Base-by-base conservation (phyloP, 1,140 invertebrate species). In the Caenorhabditis brenneri region DNA sequence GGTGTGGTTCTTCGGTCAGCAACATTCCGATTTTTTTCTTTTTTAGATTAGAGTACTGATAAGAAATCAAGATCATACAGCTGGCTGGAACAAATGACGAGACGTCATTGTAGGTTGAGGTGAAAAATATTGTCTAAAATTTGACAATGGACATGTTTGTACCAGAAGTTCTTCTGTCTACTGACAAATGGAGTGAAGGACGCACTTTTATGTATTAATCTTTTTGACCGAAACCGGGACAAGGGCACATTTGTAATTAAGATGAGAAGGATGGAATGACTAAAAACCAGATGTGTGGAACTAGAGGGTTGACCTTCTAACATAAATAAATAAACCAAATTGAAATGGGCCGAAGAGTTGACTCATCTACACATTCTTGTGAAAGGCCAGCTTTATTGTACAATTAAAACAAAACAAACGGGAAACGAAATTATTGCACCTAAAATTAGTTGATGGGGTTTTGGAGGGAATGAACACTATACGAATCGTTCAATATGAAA, bases 161-260 rank as follows among this genome's bases (percentile, higher is more conserved):
- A n/a, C n/a, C n/a, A n/a, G n/a, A n/a, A n/a, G n/a, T n/a, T n/a
- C n/a, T n/a, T n/a, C n/a, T n/a, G n/a, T n/a, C n/a, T n/a, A n/a
- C n/a, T n/a, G n/a, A n/a, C n/a, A n/a, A n/a, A n/a, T n/a, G n/a
- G 53, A 22, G 24, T 24, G 16, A 31, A 74, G 15, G 58, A 42
- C 65, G 36, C 33, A 74, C 65, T 42, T 42, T 74, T 74, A 42
- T 33, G n/a, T n/a, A n/a, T n/a, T n/a, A n/a, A n/a, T n/a, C n/a
- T n/a, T 74, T 24, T 24, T 39, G 36, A 31, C 5, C n/a, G 65
- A 46, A 74, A 74, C 36, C 65, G 42, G 65, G 65, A 74, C 65
- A 74, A 74, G 65, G 65, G 65, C 65, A 74, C 65, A 74, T 74
- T 74, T 46, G 65, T 74, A 74, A 74, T 74, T 74, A 74, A 42